Evolutionary conservation across 2,797 vertebrate genomes (phyloP), one percentile per base, ranked within the genome.

Genomic region (Setipinna tenuifilis): DNA sequence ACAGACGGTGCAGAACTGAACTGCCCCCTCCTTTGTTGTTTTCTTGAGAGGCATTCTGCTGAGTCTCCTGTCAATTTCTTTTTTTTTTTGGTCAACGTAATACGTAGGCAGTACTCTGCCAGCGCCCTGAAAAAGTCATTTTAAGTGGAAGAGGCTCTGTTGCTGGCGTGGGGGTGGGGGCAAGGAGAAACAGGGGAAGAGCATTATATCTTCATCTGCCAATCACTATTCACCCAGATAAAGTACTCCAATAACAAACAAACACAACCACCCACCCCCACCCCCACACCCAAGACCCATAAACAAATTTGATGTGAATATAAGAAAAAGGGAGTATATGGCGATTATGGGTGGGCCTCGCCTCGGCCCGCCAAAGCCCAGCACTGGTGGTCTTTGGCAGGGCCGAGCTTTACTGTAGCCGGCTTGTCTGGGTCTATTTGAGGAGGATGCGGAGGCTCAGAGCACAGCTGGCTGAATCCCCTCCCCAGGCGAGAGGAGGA

Each of bases 381-480:
- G 65, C 28, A 2, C 23, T 25, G 65, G 65, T 71, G 65, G 65
- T 71, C 65, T 71, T 31, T 35, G 25, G 65, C 65, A 71, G n/a
- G 65, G 25, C 0, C 4, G 65, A 25, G 25, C 65, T 14, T 14
- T 9, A 61, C 23, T 28, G 62, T 28, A 68, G 62, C 62, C 62
- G 1, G 25, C 14, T 14, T 35, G 65, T 71, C 65, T 71, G 65
- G 65, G 65, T 71, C 65, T 71, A 12, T 35, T 71, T 28, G 65
- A 71, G 14, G 65, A 71, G 65, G 65, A 71, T 71, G 65, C 31
- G 65, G 12, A 71, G 65, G 28, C 65, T 35, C 28, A 71, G 25
- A 71, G 14, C 65, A 35, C 65, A 71, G 65, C 65, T 71, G 65
- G 65, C 65, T 28, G 25, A 71, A 35, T 71, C 65, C 65, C 65